These are phyloP conservation scores for Pseudotriccus pelzelni DNA, from an alignment of 2,797 vertebrate genomes.

Conservation along the genomic window DNA sequence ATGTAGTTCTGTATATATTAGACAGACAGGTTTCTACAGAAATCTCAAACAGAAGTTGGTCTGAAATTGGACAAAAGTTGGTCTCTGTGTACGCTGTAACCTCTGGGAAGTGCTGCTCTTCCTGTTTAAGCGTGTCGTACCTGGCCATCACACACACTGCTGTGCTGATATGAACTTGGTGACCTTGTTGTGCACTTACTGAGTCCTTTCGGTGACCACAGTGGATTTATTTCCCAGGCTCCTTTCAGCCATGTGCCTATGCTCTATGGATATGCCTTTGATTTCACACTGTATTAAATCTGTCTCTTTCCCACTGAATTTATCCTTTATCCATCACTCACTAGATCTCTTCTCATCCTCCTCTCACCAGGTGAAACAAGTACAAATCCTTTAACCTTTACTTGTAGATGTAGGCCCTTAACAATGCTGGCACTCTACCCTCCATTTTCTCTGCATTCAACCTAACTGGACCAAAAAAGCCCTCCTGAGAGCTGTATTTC, in stretches of 20 bases:
- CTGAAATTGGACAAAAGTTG: not conserved
- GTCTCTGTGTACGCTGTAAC: not conserved
- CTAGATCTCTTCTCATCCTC: not conserved
- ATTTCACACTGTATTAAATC: not conserved
- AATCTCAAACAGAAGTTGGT: not conserved
- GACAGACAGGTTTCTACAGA: not conserved
- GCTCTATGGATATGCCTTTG: not conserved
- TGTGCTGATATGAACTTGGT: not conserved
- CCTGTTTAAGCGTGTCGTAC: accelerated
- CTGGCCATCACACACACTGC: not conserved
- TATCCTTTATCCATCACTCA: not conserved
- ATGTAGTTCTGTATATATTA: not conserved
- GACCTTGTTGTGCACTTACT: not conserved
- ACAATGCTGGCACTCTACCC: not conserved
- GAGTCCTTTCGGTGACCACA: accelerated
- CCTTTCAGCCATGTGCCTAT: not conserved
- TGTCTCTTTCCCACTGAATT: not conserved
- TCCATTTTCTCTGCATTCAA: not conserved
- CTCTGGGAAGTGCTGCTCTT: not conserved
- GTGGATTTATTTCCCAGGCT: not conserved
- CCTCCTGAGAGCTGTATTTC: not conserved
- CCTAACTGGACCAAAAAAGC: not conserved
- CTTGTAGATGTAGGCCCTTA: not conserved
- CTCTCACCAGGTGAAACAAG: not conserved
- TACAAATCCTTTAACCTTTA: not conserved